Base-by-base conservation (phyloP, 53 echinoderm and acorn worm species). In the Temnopleurus reevesii region DNA sequence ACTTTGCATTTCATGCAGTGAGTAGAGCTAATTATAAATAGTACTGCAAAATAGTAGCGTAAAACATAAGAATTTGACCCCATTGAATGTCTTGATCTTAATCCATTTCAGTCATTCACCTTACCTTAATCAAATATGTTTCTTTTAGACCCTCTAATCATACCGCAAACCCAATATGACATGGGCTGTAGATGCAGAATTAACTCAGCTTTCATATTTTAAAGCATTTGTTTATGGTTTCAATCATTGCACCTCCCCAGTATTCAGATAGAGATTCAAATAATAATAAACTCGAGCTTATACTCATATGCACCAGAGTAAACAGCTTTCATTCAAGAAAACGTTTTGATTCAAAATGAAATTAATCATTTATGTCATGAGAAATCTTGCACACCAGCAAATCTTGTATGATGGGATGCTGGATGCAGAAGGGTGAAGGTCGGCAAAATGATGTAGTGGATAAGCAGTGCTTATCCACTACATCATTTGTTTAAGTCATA, bases 271-370 rank as follows among this genome's bases (percentile, higher is more conserved):
- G 3, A 36, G 71, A 71, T 71, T 56, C 41, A 71, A 41, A 71
- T 71, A 21, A 71, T 38, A 71, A 71, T 71, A 71, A 71, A 71
- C 71, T n/a, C 36, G 8, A 9, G 19, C 6, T 8, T 71, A 2
- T 71, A 36, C 36, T 71, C 38, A 38, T 8, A 41, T 71, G 71
- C 71, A 36, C 36, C 19, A 18, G 71, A 71, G n/a, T 71, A 71
- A 71, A 71, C 71, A 71, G 71, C 9, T 36, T 34, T 71, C 71
- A 71, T 71, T 71, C 71, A 71, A 71, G 71, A 71, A 71, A 41
- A 38, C 43, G n/a, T 71, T 38, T 71, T 41, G 21, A 5, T 71
- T 71, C 36, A 41, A 71, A 71, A 41, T 71, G 71, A 71, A 71
- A 71, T 71, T 71, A 71, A 71, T 71, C 71, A 41, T 71, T 71